phyloP scores from a whole-genome alignment of 2,797 vertebrate species.

The Chrysocyon brachyurus region DNA sequence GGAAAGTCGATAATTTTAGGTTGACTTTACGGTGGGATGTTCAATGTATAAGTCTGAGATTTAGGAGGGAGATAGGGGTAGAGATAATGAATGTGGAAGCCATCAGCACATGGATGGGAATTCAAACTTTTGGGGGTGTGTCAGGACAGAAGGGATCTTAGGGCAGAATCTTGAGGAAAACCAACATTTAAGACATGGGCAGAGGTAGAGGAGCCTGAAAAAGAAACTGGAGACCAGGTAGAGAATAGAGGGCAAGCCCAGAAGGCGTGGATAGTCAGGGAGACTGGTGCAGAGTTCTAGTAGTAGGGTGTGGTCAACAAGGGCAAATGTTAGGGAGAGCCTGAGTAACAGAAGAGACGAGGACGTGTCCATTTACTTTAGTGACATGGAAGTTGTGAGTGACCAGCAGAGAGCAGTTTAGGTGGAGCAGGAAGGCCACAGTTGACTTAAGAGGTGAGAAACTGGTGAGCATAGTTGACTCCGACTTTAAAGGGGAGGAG shows the following conservation, averaged over 20 bases:
- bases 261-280: neutral
- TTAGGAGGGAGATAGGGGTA: neutral
- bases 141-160: slow-evolving; percentile 11
- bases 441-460: slow-evolving; percentile 17
- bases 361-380: neutral
- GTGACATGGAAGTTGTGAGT: neutral
- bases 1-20: neutral
- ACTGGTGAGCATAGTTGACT: neutral
- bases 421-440: slow-evolving; percentile 5
- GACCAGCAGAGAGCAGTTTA: neutral
- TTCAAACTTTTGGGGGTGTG: neutral
- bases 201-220: neutral
- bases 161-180: neutral
- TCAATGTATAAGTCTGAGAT: neutral
- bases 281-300: neutral
- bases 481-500: neutral
- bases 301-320: neutral
- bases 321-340: neutral
- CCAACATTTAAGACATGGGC: neutral
- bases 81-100: neutral
- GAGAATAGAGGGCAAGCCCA: neutral
- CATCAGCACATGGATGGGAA: neutral
- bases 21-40: neutral
- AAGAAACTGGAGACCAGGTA: neutral
- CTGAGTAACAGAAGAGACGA: neutral